A percentile compares a stretch with the other conserved stretches of the same genome.
These are phyloP conservation scores for Drosophila dives DNA, from an alignment of 2,888 invertebrate species.

Conservation along the genomic window DNA sequence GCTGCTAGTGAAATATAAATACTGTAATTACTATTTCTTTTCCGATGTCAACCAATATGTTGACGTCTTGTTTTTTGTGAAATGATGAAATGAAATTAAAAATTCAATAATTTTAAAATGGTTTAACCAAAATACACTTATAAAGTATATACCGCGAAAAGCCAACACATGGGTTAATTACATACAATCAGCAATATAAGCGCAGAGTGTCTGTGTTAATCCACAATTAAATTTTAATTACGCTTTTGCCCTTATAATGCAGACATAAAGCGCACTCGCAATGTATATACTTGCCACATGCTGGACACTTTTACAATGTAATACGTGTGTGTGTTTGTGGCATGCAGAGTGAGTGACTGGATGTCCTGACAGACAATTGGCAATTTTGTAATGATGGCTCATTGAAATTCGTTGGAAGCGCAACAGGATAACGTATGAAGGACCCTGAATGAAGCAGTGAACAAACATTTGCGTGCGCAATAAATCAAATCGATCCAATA, in stretches of 20 bases:
- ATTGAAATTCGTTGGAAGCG: conserved; percentile 44
- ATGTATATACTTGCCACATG: neutral
- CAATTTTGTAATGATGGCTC: conserved; percentile 55
- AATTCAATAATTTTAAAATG: neutral
- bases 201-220: conserved; percentile 4
- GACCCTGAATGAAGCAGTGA: conserved; percentile 24
- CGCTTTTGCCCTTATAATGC: conserved; percentile 9
- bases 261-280: conserved; percentile 22
- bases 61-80: neutral
- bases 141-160: neutral
- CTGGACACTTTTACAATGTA: neutral
- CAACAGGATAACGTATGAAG: conserved; percentile 37
- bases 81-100: neutral
- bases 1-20: neutral
- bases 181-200: neutral
- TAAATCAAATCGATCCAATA: conserved; percentile 62
- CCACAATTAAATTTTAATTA: conserved; percentile 14
- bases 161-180: neutral
- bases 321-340: conserved; percentile 1
- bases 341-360: conserved; percentile 4
- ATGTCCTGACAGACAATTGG: conserved; percentile 31
- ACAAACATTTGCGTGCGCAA: conserved; percentile 58
- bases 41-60: neutral
- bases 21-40: neutral
- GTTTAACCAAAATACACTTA: neutral